Conservation (phyloP, 1,140 invertebrate genomes). For the fruit fly (Drosophila melanogaster) region Release_6_plus_ISO1_MT NT_037436.4:16317001-16317500, state of each 20-base stretch:
- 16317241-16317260: slow-evolving; percentile 71
- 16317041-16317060: slow-evolving; percentile 11
- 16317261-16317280: slow-evolving; percentile 76
- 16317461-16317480: slow-evolving; percentile 1
- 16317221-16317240: slow-evolving; percentile 70
- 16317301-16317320: neutral
- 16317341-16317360: slow-evolving; percentile 38
- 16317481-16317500: slow-evolving; percentile 49
- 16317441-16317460: neutral
- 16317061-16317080: slow-evolving; percentile 11
- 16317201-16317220: slow-evolving; percentile 41
- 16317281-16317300: slow-evolving; percentile 5
- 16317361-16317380: slow-evolving; percentile 30
- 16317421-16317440: slow-evolving; percentile 69
- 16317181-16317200: slow-evolving; percentile 30
- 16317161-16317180: slow-evolving; percentile 36
- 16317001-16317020: neutral
- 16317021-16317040: slow-evolving; percentile 5
- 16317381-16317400: slow-evolving; percentile 54
- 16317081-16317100: slow-evolving; percentile 58
- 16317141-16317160: slow-evolving; percentile 35
- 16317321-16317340: slow-evolving; percentile 46
- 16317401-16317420: slow-evolving; percentile 67
- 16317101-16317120: slow-evolving; percentile 68
- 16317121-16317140: slow-evolving; percentile 25